Conservation (phyloP, 2,797 vertebrate species). For the Aeoliscus strigatus region DNA sequence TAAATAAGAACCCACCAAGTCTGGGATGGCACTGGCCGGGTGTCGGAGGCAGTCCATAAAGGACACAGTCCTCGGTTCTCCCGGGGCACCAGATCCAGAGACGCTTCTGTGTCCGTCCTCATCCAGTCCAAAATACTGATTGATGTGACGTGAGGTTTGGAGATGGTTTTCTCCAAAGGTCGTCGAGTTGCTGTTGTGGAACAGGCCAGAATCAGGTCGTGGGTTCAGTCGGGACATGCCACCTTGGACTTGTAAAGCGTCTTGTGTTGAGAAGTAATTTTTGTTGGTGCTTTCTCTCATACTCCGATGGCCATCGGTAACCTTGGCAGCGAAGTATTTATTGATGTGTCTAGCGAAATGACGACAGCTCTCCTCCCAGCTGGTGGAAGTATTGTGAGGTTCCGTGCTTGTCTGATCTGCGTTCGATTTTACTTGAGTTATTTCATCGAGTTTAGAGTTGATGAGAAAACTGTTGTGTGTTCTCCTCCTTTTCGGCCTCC, state of each 20-base stretch:
- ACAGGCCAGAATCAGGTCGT: constrained; percentile 44
- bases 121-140: constrained; percentile 61
- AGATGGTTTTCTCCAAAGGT: constrained; percentile 63
- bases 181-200: constrained; percentile 62
- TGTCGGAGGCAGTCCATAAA: constrained; percentile 58
- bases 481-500: constrained; percentile 29
- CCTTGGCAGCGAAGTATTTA: constrained; percentile 68
- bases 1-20: constrained; percentile 47
- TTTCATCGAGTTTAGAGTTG: constrained; percentile 5
- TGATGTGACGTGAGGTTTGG: constrained; percentile 63
- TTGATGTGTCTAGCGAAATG: constrained; percentile 69
- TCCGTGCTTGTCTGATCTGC: constrained; percentile 6
- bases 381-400: constrained; percentile 12
- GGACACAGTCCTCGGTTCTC: constrained; percentile 30
- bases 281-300: constrained; percentile 3
- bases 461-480: constrained; percentile 4
- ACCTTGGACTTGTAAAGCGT: constrained; percentile 17
- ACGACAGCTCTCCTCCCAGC: constrained; percentile 62
- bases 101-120: constrained; percentile 15
- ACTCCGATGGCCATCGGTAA: constrained; percentile 23
- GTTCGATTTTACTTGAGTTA: constrained; percentile 8
- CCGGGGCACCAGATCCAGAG: neutral
- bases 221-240: constrained; percentile 8
- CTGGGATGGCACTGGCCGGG: constrained; percentile 52
- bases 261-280: constrained; percentile 8